Conservation (phyloP, 2,888 invertebrate genomes). For the Drosophila cognata region DNA sequence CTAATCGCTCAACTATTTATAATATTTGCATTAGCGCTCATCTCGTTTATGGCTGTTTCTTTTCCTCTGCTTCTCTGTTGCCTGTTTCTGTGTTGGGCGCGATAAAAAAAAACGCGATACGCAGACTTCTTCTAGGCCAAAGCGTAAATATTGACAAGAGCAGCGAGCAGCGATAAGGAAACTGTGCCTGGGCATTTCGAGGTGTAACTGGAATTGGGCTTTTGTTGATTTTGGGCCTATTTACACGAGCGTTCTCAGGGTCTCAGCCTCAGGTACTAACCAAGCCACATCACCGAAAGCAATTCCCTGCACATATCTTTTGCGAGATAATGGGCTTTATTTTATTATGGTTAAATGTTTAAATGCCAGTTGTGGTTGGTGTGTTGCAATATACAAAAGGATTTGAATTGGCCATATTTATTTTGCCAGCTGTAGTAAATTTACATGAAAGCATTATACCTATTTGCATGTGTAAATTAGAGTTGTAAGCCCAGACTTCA, state of each 20-base stretch:
- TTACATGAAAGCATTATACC: not conserved
- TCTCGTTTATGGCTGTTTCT: conserved; percentile 19
- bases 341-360: not conserved
- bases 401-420: not conserved
- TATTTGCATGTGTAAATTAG: not conserved
- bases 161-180: conserved; percentile 47
- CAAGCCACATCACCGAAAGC: not conserved
- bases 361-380: not conserved
- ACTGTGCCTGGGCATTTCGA: conserved; percentile 4
- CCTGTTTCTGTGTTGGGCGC: conserved; percentile 6
- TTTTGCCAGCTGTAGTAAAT: not conserved
- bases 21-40: conserved; percentile 53
- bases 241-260: conserved; percentile 25
- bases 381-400: not conserved
- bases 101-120: conserved; percentile 33
- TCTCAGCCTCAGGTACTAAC: not conserved
- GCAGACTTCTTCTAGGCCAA: conserved; percentile 9
- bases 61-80: conserved; percentile 1
- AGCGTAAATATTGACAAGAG: conserved; percentile 55
- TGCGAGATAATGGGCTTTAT: not conserved
- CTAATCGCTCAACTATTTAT: conserved; percentile 48
- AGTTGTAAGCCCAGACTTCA: not conserved
- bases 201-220: conserved; percentile 7
- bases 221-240: conserved; percentile 34
- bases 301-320: conserved; percentile 7